phyloP scores from a whole-genome alignment of 1,140 invertebrate species.

The Atta cephalotes region DNA sequence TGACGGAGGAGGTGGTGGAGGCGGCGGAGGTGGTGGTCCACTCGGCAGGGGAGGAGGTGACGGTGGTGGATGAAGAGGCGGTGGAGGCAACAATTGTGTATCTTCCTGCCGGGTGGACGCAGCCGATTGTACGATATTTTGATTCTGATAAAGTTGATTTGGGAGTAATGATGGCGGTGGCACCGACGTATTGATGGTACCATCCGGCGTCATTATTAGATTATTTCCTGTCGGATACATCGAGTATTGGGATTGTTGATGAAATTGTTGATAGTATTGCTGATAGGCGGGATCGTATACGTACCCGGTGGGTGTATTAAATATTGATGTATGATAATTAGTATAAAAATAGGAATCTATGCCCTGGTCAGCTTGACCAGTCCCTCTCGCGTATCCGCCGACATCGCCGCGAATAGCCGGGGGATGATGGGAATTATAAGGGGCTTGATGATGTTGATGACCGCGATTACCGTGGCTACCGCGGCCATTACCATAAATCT shows the following conservation, averaged over 20 bases:
- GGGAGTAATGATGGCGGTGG: slow-evolving; percentile 78
- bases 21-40: slow-evolving; percentile 66
- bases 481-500: slow-evolving; percentile 72
- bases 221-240: slow-evolving; percentile 77
- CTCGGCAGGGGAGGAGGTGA: slow-evolving; percentile 84
- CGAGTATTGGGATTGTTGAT: slow-evolving; percentile 61
- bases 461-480: slow-evolving; percentile 58
- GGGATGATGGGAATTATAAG: slow-evolving; percentile 58
- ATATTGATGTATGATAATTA: slow-evolving; percentile 77
- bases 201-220: slow-evolving; percentile 79
- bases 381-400: slow-evolving; percentile 58
- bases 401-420: slow-evolving; percentile 67
- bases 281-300: slow-evolving; percentile 81
- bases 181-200: slow-evolving; percentile 82
- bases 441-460: slow-evolving; percentile 59
- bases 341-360: slow-evolving; percentile 74
- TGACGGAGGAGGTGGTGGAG: background rate
- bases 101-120: slow-evolving; percentile 42
- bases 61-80: slow-evolving; percentile 82
- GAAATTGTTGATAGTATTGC: slow-evolving; percentile 79
- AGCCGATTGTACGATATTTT: slow-evolving; percentile 29
- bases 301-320: slow-evolving; percentile 62
- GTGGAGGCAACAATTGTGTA: slow-evolving; percentile 79
- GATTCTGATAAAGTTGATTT: slow-evolving; percentile 55
- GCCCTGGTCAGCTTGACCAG: slow-evolving; percentile 31